Evolutionary conservation across 2,113 vertebrate genomes (phyloP).

Genomic region (Elgaria multicarinata): DNA sequence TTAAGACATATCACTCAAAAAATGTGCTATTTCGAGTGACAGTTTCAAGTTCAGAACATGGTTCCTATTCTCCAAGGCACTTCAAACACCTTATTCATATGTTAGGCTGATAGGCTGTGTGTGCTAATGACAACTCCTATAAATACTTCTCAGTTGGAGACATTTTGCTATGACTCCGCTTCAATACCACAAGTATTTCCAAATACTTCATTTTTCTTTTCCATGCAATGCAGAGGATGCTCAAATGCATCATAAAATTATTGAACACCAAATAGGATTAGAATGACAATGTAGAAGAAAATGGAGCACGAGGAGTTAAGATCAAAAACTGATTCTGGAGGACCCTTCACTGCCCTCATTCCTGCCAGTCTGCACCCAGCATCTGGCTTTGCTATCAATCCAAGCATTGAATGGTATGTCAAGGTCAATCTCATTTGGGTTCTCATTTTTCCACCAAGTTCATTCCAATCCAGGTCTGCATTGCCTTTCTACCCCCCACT

Average conservation of each 20-base stretch:
- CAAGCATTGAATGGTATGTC: not conserved
- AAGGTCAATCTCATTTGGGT: too few species aligned
- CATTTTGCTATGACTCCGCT: slow-evolving; percentile 7
- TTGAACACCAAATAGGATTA: not conserved
- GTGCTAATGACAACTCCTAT: slow-evolving; percentile 46
- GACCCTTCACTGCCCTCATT: not conserved
- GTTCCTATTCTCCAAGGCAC: slow-evolving; percentile 45
- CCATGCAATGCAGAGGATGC: not conserved
- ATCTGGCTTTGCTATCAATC: not conserved
- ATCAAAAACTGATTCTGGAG: not conserved
- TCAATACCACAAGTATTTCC: not conserved
- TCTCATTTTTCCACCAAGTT: too few species aligned
- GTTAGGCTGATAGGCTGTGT: slow-evolving; percentile 37
- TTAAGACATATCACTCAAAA: slow-evolving; percentile 27
- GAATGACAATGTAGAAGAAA: not conserved
- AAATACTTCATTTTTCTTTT: not conserved
- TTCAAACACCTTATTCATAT: slow-evolving; percentile 56
- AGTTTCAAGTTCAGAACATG: slow-evolving; percentile 18
- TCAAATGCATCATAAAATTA: slow-evolving; percentile 10
- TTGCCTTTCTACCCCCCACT: too few species aligned
- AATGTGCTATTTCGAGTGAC: slow-evolving; percentile 43
- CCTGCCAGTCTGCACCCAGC: not conserved
- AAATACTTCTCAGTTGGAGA: slow-evolving; percentile 27
- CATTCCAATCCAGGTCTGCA: too few species aligned
- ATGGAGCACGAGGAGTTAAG: not conserved